These are phyloP conservation scores for Leuciscus idus DNA, from an alignment of 2,113 vertebrate genomes.

Conservation along the genomic window DNA sequence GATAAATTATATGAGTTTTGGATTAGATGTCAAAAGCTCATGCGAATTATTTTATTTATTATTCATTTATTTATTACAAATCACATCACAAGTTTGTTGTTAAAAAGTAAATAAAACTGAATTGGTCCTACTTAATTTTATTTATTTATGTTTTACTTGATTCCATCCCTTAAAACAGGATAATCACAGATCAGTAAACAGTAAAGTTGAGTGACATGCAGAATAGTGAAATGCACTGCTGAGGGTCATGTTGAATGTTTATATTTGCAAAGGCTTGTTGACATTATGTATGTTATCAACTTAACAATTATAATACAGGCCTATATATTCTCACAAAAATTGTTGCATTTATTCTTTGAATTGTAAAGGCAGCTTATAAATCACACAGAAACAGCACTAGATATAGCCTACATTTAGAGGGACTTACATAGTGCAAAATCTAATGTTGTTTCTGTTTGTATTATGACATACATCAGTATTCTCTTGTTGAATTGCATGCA, in stretches of 20 bases:
- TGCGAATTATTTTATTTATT: not conserved
- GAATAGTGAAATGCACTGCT: not conserved
- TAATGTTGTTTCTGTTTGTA: not conserved
- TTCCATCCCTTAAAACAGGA: not conserved
- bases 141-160: not conserved
- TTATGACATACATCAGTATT: not conserved
- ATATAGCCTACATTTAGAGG: not conserved
- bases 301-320: not conserved
- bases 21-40: not conserved
- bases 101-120: not conserved
- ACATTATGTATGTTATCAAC: not conserved
- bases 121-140: not conserved
- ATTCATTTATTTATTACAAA: not conserved
- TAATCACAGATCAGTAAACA: not conserved
- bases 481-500: conserved; percentile 4
- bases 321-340: not conserved
- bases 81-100: not conserved
- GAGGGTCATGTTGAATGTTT: not conserved
- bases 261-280: not conserved
- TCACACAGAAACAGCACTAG: not conserved
- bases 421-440: not conserved
- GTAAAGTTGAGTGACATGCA: not conserved
- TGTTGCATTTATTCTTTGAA: not conserved
- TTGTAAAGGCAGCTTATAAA: not conserved
- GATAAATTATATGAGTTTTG: not conserved